phyloP scores from a whole-genome alignment of 1,140 invertebrate genomes.

The Maconellicoccus hirsutus region DNA sequence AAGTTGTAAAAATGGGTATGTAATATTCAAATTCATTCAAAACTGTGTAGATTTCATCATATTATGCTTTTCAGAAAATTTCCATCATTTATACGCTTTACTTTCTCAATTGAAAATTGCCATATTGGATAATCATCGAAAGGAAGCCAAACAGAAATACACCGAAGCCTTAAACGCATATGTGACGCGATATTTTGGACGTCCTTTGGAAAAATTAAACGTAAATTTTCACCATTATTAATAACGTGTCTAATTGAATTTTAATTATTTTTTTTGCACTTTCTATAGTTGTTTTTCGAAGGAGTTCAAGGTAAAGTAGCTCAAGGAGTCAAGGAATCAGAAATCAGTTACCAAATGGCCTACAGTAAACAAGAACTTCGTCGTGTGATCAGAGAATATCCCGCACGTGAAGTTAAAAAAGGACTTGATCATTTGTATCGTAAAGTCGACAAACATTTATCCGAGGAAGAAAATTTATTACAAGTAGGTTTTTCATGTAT shows the following conservation, averaged over 20 bases:
- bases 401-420: conserved; percentile 88
- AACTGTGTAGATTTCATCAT: neutral
- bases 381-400: conserved; percentile 92
- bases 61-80: conserved; percentile 67
- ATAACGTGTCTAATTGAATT: neutral
- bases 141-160: conserved; percentile 86
- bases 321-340: conserved; percentile 88
- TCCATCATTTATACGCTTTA: conserved; percentile 81
- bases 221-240: conserved; percentile 41
- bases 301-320: conserved; percentile 81
- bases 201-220: conserved; percentile 90
- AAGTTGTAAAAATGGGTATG: conserved; percentile 85
- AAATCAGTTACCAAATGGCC: conserved; percentile 95
- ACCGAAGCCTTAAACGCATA: conserved; percentile 80
- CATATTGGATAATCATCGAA: conserved; percentile 73
- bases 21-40: conserved; percentile 16
- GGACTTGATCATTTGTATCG: conserved; percentile 89
- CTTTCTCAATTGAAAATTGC: conserved; percentile 82
- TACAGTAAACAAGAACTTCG: conserved; percentile 94
- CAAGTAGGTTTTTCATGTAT: conserved; percentile 45
- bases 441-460: conserved; percentile 94
- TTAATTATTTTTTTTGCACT: conserved; percentile 26
- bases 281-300: conserved; percentile 80
- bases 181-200: conserved; percentile 87
- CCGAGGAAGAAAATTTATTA: conserved; percentile 85